Evolutionary conservation across 2,888 invertebrate species (phyloP).

Genomic region (Trypoxylon attenuatum): DNA sequence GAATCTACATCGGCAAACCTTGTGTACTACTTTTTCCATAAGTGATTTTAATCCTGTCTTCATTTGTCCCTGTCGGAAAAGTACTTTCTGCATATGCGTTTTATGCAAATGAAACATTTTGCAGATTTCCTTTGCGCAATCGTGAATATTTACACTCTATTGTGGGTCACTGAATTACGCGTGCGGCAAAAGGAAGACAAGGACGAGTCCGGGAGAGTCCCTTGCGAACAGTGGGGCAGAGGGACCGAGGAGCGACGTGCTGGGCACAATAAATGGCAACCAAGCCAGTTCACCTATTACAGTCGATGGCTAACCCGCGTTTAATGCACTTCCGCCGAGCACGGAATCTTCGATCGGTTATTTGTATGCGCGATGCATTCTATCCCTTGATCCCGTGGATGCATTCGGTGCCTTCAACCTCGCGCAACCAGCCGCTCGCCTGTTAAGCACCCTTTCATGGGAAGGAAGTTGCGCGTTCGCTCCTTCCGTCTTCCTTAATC

Average conservation of each 20-base stretch:
- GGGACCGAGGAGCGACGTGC: slow-evolving; percentile 47
- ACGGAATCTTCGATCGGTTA: slow-evolving; percentile 54
- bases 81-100: too few species aligned
- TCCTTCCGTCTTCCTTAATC: slow-evolving; percentile 17
- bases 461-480: slow-evolving; percentile 36
- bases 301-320: slow-evolving; percentile 56
- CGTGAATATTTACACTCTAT: too few species aligned
- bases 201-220: not conserved
- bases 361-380: slow-evolving; percentile 54
- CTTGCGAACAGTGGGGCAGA: not conserved
- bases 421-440: slow-evolving; percentile 43
- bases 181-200: not conserved
- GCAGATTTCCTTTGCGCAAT: too few species aligned
- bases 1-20: too few species aligned
- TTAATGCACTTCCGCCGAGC: slow-evolving; percentile 62
- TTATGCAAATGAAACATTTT: too few species aligned
- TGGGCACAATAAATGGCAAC: slow-evolving; percentile 60
- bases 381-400: slow-evolving; percentile 49
- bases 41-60: too few species aligned
- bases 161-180: too few species aligned
- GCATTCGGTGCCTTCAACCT: slow-evolving; percentile 1
- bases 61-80: too few species aligned
- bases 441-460: slow-evolving; percentile 48
- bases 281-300: slow-evolving; percentile 61
- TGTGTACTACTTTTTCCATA: too few species aligned